These are phyloP conservation scores for Gallinago jamesoni DNA, from an alignment of 2,113 vertebrate genomes.

Conservation along the genomic window DNA sequence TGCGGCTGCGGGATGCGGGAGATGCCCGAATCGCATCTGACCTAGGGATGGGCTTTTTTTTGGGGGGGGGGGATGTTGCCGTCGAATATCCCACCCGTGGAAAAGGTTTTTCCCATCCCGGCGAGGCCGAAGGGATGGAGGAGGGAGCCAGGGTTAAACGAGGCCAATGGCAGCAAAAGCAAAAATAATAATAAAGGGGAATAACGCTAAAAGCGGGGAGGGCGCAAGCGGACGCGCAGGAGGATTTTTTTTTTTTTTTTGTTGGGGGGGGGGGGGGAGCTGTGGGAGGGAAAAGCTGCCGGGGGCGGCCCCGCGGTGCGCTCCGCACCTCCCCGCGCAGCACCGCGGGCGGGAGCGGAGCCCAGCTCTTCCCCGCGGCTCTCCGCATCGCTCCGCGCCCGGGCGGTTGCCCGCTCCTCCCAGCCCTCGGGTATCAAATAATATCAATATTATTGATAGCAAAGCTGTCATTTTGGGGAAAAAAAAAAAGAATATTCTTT, in stretches of 20 bases:
- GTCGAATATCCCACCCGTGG: background rate
- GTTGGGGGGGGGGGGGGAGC: too few species aligned
- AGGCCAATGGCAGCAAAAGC: conserved; percentile 29
- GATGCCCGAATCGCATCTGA: background rate
- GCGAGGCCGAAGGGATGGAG: conserved; percentile 17
- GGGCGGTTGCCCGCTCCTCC: too few species aligned
- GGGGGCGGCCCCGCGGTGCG: background rate
- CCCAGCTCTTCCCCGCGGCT: background rate
- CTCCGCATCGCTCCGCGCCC: background rate
- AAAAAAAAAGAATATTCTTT: background rate
- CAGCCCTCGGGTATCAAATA: background rate
- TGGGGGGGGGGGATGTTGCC: background rate
- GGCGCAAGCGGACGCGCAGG: background rate
- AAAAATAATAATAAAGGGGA: background rate
- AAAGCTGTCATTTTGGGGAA: background rate
- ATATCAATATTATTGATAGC: too few species aligned
- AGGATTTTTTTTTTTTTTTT: background rate
- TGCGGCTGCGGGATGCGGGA: background rate
- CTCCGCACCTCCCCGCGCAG: background rate
- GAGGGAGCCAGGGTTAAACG: conserved; percentile 64
- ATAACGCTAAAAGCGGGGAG: background rate
- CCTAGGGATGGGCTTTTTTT: too few species aligned
- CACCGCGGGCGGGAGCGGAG: background rate
- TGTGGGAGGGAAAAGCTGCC: background rate
- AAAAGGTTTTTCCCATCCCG: background rate